Evolutionary conservation across 2,113 vertebrate species (phyloP).

Genomic region (Mesembrinibis cayennensis): DNA sequence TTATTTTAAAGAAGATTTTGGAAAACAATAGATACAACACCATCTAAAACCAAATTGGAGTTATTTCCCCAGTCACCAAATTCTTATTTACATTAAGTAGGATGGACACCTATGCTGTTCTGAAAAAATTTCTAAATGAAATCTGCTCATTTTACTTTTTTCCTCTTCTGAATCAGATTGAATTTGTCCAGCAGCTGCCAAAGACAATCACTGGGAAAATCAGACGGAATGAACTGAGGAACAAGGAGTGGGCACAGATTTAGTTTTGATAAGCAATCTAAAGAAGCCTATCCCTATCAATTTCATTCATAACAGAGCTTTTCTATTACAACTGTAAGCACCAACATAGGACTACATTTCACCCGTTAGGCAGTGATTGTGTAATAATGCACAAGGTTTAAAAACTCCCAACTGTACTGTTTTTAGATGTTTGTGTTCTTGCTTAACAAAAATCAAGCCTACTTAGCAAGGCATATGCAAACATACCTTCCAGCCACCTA

Average conservation of each 20-base stretch:
- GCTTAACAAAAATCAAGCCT: background rate
- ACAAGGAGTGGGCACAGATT: constrained; percentile 66
- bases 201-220: constrained; percentile 80
- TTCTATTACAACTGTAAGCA: background rate
- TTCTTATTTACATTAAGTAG: background rate
- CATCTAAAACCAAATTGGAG: background rate
- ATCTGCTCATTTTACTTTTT: background rate
- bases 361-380: background rate
- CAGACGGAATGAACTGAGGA: constrained; percentile 69
- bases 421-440: background rate
- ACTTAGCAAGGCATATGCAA: background rate
- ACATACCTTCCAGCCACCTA: background rate
- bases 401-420: background rate
- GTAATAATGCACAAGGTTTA: background rate
- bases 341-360: background rate
- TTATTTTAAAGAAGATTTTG: background rate
- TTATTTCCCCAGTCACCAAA: background rate
- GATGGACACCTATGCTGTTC: background rate
- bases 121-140: background rate
- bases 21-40: background rate
- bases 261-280: background rate
- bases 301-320: background rate
- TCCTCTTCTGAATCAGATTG: constrained; percentile 62
- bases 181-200: constrained; percentile 80
- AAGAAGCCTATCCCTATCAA: background rate